Base-by-base conservation (phyloP, 2,888 invertebrate genomes). In the Acholoe squamosa region DNA sequence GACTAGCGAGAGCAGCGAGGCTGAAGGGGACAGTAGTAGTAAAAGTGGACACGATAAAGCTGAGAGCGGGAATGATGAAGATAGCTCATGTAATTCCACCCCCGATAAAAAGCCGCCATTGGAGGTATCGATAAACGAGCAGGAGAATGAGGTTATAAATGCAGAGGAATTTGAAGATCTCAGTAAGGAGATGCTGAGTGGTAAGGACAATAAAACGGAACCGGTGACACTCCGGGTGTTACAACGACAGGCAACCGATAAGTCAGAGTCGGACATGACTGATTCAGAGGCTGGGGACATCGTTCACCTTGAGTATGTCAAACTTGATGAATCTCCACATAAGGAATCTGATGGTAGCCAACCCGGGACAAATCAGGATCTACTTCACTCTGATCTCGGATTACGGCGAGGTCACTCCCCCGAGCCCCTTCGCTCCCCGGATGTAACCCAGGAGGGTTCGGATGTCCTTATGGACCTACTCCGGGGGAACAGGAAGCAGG, bases 191-290 rank as follows among this genome's bases (percentile, higher is more conserved):
- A 31, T 33, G 80, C 33, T 80, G 16, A 22, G 16, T 76, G 76
- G 7, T 14, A 16, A 19, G 80, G 33, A 12, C 1, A 71, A 71
- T 25, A 14, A 16, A 3, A 28, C 14, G 28, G 71, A 71, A 34
- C 43, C 80, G 34, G n/a, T 16, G 34, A 19, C 16, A 7, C 31
- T 16, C 0, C 80, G 52, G 1, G 22, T 22, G 22, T n/a, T 86
- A 3, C 12, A 54, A 1, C 1, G 86, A 25, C 86, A 86, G 52
- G 54, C 25, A 3, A 86, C 86, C 52, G 84, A 84, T 22, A 10
- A 33, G 43, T 84, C 86, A n/a, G 86, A 86, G 86, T 86, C 86
- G 25, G 86, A 86, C 54, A 86, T 86, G 86, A 86, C 86, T 16
- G 86, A 86, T 28, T 86, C 86, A 3, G 86, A 86, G 14, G 86